Base-by-base conservation (phyloP, 2,113 vertebrate species). In the Nansenia antarctica region DNA sequence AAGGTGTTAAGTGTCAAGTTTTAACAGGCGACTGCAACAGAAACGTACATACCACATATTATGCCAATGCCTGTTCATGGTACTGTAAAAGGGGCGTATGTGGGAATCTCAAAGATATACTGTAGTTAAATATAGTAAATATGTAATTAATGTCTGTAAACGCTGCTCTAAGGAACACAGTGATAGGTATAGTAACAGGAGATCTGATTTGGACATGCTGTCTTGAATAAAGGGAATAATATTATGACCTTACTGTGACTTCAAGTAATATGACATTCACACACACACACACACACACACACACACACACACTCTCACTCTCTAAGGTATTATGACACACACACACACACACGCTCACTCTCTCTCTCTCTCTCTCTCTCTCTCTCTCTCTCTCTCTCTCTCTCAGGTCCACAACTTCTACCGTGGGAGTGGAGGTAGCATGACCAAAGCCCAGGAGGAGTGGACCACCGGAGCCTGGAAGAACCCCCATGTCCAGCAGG, bases 401-500 rank as follows among this genome's bases (percentile, higher is more conserved):
- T 30, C 31, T 32, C 39, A 96, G 95, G 94, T 96, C 62, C 95
- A 96, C 71, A 99, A 95, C 76, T 94, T 98, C 70, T 99, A 99
- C 87, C 95, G 98, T 42, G 98, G 98, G 49, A 95, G 95, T 0
- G 98, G 98, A 0, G 98, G 98, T 1, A 98, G 96, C 76, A 90
- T 99, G 92, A 96, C 95, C 86, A 99, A 99, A 84, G 98, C 98
- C 1, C 97, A 99, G 80, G 96, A 99, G 76, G 98, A 99, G 87
- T 99, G 98, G 98, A 92, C 96, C 77, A 93, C 94, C 0, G 98
- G 98, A 0, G 98, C 98, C 0, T 99, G 98, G 97, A 99, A 99
- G 87, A 99, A 98, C 73, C 96, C 98, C 0, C 98, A 99, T 0
- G 96, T 99, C 9, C 98, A 98, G 81, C 91, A 97, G 82, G 98